Evolutionary conservation across 64 coral and sea anemone genomes (phyloP), one percentile per base, ranked within the genome.

Genomic region (Stylophora pistillata): DNA sequence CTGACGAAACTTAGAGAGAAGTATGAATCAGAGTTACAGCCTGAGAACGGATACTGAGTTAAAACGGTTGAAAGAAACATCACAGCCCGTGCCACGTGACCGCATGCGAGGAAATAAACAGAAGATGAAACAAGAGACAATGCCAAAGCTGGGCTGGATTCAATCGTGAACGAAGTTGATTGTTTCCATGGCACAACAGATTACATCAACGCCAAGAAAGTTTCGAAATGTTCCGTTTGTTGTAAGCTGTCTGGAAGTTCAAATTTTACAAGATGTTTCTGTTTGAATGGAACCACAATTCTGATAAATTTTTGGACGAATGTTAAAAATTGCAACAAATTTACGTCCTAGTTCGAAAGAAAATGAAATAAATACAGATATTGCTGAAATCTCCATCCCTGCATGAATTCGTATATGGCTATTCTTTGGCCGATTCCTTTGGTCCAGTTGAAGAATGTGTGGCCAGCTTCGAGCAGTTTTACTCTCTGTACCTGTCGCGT

Each of bases 1-100:
- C 57, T 98, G 6, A 78, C 72, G 18, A 91, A 94, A 89, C 89
- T 98, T 4, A 86, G 85, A 34, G 92, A 98, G 10, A 98, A 85
- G 85, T 82, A 78, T 47, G 86, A 98, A 70, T 59, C 85, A 69
- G 58, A 89, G 15, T 74, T 72, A 4, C 81, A 78, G n/a, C 7
- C 37, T 47, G 88, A 81, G 14, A 84, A 95, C 71, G 76, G 23
- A 32, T 78, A 30, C 10, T 77, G 29, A 74, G 20, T 7, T 64
- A 23, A 53, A 55, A 16, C 25, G 34, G 47, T 53, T 33, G 10
- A 25, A 69, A 66, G 14, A 20, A 14, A 60, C 20, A 20, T 53
- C 26, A 12, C 71, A 17, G 63, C 52, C 23, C 32, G 76, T 53
- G 41, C 65, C 31, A 53, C 11, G 34, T 82, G 58, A 20, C 37